Evolutionary conservation across 2,113 vertebrate genomes (phyloP).

Genomic region (Limnothrissa miodon): DNA sequence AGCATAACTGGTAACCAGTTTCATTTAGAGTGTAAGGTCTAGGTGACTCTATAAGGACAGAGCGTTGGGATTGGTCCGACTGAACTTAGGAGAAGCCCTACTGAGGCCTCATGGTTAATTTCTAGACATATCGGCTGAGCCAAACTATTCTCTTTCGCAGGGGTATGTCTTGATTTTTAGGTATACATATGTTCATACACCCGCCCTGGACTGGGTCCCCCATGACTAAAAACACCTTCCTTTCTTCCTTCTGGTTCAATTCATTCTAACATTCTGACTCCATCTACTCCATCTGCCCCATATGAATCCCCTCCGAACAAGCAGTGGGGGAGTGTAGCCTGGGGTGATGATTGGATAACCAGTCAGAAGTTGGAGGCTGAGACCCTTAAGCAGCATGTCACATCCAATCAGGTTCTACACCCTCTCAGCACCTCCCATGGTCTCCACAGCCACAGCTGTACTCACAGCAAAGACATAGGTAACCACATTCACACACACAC

Average conservation of each 20-base stretch:
- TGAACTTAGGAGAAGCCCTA: too few relatives aligned
- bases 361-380: background rate
- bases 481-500: background rate
- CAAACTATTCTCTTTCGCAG: too few relatives aligned
- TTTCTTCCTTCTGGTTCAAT: background rate
- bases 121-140: too few relatives aligned
- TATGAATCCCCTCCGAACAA: background rate
- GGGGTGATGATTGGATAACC: background rate
- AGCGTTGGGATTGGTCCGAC: too few relatives aligned
- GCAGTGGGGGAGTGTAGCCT: background rate
- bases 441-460: slow-evolving; percentile 6
- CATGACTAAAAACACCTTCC: background rate
- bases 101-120: too few relatives aligned
- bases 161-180: too few relatives aligned
- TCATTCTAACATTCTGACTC: background rate
- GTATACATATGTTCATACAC: too few relatives aligned
- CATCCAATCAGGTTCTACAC: slow-evolving; percentile 3
- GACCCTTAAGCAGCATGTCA: background rate
- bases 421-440: slow-evolving; percentile 14
- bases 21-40: background rate
- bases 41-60: too few relatives aligned
- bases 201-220: too few relatives aligned
- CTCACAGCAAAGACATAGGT: slow-evolving; percentile 12
- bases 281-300: background rate
- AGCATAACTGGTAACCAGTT: background rate